These are phyloP conservation scores for Goniozus legneri DNA, from an alignment of 1,140 invertebrate genomes.

Conservation along the genomic window DNA sequence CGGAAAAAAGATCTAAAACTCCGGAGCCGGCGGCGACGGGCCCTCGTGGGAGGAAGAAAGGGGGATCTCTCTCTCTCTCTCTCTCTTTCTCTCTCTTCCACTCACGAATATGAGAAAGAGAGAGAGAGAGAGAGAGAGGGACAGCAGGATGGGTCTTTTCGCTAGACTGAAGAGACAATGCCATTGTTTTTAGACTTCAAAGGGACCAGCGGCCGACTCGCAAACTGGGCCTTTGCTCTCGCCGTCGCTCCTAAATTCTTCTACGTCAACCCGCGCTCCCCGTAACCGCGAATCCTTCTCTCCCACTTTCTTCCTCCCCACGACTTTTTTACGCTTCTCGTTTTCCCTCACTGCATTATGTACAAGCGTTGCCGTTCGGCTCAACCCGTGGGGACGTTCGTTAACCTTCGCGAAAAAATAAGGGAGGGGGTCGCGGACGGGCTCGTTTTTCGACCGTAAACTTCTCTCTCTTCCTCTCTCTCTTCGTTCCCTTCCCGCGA, in stretches of 20 bases:
- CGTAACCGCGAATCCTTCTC: slow-evolving; percentile 27
- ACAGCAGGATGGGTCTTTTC: slow-evolving; percentile 30
- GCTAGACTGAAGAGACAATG: slow-evolving; percentile 57
- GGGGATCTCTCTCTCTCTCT: slow-evolving; percentile 7
- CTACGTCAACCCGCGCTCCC: slow-evolving; percentile 40
- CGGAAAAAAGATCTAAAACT: slow-evolving; percentile 28
- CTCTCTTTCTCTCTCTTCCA: slow-evolving; percentile 4
- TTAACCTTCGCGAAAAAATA: slow-evolving; percentile 28
- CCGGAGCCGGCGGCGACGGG: slow-evolving; percentile 10
- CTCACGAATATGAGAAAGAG: neutral
- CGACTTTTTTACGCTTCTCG: neutral
- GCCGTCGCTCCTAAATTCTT: slow-evolving; percentile 57
- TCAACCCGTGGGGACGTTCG: slow-evolving; percentile 29
- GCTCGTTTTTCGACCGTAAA: slow-evolving; percentile 7
- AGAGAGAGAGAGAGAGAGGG: slow-evolving; percentile 24
- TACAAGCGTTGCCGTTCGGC: slow-evolving; percentile 26
- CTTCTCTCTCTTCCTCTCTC: neutral
- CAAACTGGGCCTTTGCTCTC: slow-evolving; percentile 49
- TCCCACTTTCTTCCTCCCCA: slow-evolving; percentile 2
- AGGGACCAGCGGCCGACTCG: slow-evolving; percentile 46
- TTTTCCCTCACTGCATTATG: slow-evolving; percentile 28
- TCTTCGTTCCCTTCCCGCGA: neutral
- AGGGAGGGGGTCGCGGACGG: slow-evolving; percentile 14
- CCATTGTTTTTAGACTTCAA: slow-evolving; percentile 58
- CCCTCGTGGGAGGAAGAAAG: no score